Base-by-base conservation (phyloP, 2,888 invertebrate species). In the Tetanocera ferruginea region DNA sequence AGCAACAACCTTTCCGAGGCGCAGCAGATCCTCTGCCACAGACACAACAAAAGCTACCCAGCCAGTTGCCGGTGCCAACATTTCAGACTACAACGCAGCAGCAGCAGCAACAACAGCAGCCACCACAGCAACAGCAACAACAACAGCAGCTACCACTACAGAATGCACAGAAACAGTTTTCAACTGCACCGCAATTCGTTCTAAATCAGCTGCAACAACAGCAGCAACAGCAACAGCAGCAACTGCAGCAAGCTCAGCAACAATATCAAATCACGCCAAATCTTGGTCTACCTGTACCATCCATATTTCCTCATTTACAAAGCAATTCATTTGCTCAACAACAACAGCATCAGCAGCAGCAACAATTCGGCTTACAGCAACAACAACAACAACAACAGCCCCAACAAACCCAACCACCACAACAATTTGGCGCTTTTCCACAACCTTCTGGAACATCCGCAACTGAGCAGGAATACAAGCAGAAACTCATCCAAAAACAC, bases 401-500 rank as follows among this genome's bases (percentile, higher is more conserved):
- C 0, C 84, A 83, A 23, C 80, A 57, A 0, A 80, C 76, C 55
- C 81, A 80, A 43, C 86, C 11, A n/a, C 62, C 81, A 76, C 76
- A 80, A 69, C 79, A 55, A 78, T 0, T 34, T 8, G 3, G 57
- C 6, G 71, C 25, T 19, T 34, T 9, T 75, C 80, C 8, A 43
- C 77, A 31, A 67, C 80, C 74, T 3, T 80, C 84, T 1, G 86
- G 82, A 23, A 34, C 82, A 5, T 86, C 84, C 57, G 80, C 84
- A 0, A 81, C 86, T 0, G 94, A 95, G 82, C 92, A 94, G 67
- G 92, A 93, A 82, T 94, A 95, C 81, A 92, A 94, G 82, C 94
- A 94, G 83, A 92, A 93, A 80, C 91, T 94, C 5, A 94, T 94
- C 79, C 94, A 94, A 82, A 94, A 94, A 84, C 94, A 94, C 82